phyloP scores from a whole-genome alignment of 2,113 vertebrate species.

The Brachyhypopomus occidentalis region DNA sequence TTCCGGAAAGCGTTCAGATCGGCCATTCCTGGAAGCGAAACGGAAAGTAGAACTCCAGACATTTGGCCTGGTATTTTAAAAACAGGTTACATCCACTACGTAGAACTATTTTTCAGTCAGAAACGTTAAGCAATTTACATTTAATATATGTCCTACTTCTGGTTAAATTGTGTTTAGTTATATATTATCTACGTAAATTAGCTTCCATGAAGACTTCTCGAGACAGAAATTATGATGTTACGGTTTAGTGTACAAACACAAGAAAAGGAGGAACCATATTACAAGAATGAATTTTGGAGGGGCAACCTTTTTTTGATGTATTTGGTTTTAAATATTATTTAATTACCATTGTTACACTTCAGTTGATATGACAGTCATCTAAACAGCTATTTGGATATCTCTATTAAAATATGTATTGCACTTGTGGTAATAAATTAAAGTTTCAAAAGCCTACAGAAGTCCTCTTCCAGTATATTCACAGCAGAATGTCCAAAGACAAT shows the following conservation, averaged over 20 bases:
- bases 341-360: background rate
- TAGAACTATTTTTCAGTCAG: too few relatives aligned
- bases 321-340: background rate
- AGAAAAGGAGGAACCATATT: too few relatives aligned
- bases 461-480: background rate
- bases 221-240: too few relatives aligned
- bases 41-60: background rate
- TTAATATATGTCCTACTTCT: too few relatives aligned
- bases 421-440: constrained; percentile 50
- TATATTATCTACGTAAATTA: too few relatives aligned
- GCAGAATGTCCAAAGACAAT: background rate
- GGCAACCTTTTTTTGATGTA: background rate
- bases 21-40: background rate
- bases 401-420: constrained; percentile 55
- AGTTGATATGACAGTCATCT: background rate
- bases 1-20: background rate
- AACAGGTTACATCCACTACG: too few relatives aligned
- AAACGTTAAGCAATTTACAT: too few relatives aligned
- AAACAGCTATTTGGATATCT: constrained; percentile 5
- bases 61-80: background rate
- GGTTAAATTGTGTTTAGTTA: too few relatives aligned
- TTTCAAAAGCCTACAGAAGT: background rate
- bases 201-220: too few relatives aligned
- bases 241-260: too few relatives aligned
- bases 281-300: too few relatives aligned